Evolutionary conservation across 2,797 vertebrate species (phyloP).

Genomic region (Acipenser oxyrinchus): DNA sequence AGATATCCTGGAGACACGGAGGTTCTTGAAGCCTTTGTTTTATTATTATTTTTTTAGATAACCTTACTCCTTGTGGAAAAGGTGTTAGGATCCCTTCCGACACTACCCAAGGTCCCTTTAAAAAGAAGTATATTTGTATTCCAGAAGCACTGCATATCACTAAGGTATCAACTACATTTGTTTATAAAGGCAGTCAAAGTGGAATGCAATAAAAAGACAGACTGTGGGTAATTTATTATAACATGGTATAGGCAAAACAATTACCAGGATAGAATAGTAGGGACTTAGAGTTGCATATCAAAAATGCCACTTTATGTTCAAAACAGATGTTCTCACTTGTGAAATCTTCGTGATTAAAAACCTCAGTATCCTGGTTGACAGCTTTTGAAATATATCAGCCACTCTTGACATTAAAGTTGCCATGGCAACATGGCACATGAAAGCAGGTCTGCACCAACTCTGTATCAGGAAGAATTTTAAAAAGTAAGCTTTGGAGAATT

Average conservation of each 20-base stretch:
- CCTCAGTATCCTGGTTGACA: slow-evolving; percentile 56
- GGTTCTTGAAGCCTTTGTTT: too few species aligned
- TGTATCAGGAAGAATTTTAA: slow-evolving; percentile 6
- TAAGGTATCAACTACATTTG: too few species aligned
- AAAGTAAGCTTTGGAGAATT: slow-evolving; percentile 6
- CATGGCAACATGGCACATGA: slow-evolving; percentile 2
- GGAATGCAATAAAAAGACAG: too few species aligned
- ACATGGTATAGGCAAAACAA: background rate
- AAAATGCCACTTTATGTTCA: slow-evolving; percentile 11
- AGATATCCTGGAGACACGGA: too few species aligned
- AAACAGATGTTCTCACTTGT: slow-evolving; percentile 5
- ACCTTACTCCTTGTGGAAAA: too few species aligned
- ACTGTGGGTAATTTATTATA: too few species aligned
- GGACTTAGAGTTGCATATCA: background rate
- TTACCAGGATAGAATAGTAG: slow-evolving; percentile 1
- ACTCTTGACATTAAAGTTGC: slow-evolving; percentile 3
- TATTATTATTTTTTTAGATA: too few species aligned
- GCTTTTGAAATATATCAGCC: slow-evolving; percentile 51
- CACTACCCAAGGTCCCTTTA: too few species aligned
- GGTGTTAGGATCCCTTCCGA: too few species aligned
- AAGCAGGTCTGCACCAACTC: background rate
- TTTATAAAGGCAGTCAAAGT: too few species aligned
- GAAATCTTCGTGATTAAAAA: slow-evolving; percentile 57
- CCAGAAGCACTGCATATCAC: too few species aligned
- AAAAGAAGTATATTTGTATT: too few species aligned